phyloP scores from a whole-genome alignment of 2,888 invertebrate species.

The Xestia sexstrigata region DNA sequence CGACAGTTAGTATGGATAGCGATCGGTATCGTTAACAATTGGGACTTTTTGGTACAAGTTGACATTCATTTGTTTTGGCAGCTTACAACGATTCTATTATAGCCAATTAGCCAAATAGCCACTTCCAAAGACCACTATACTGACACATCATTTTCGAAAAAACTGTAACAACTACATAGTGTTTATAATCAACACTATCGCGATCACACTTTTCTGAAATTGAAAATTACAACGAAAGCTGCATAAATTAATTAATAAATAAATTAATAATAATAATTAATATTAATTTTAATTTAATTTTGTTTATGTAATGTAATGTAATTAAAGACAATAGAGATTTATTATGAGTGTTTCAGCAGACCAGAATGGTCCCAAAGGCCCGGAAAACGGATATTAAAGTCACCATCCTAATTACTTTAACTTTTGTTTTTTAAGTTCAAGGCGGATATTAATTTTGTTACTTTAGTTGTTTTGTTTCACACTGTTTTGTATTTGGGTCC shows the following conservation, averaged over 20 bases:
- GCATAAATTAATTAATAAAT: conserved; percentile 35
- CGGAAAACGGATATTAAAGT: conserved; percentile 42
- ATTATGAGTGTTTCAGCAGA: conserved; percentile 31
- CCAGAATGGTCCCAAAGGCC: conserved; percentile 14
- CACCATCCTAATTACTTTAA: conserved; percentile 37
- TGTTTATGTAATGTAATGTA: too few species aligned
- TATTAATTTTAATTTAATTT: too few species aligned
- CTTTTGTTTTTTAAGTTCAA: conserved; percentile 33
- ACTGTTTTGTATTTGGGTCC: conserved; percentile 7
- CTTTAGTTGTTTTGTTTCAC: conserved; percentile 7
- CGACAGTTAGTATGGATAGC: neutral
- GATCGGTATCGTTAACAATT: neutral
- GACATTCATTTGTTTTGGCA: neutral
- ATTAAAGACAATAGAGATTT: conserved; percentile 34
- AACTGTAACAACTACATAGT: neutral
- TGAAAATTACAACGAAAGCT: neutral
- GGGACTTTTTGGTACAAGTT: neutral
- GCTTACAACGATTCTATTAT: neutral
- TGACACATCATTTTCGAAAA: neutral
- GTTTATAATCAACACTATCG: neutral
- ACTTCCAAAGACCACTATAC: neutral
- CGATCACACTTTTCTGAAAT: neutral
- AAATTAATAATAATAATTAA: too few species aligned
- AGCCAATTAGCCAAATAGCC: neutral
- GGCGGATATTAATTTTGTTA: conserved; percentile 25